A percentile compares a stretch with the other conserved stretches of the same genome.
Evolutionary conservation across 2,888 invertebrate genomes (phyloP).

Genomic region (Oxycera nigricornis): DNA sequence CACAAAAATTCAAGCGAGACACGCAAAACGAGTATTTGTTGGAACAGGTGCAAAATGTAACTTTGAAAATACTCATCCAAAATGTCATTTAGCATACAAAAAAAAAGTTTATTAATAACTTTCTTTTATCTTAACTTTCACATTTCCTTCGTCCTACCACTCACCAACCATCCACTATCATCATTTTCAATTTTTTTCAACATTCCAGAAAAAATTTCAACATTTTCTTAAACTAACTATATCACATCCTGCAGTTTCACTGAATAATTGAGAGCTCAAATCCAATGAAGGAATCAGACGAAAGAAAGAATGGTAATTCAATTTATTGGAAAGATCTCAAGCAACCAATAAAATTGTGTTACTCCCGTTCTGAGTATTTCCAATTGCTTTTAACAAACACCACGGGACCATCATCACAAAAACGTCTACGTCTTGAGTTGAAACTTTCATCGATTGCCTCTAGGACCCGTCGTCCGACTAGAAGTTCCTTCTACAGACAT

Average conservation of each 20-base stretch:
- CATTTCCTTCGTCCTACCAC: too few species aligned
- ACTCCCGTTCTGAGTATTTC: neutral
- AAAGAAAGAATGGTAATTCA: constrained; percentile 34
- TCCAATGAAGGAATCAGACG: constrained; percentile 26
- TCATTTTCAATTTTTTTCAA: too few species aligned
- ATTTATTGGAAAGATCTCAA: constrained; percentile 18
- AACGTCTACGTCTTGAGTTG: neutral
- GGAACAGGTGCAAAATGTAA: too few species aligned
- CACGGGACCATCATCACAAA: neutral
- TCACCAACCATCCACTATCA: too few species aligned
- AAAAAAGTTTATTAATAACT: too few species aligned
- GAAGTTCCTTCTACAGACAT: neutral
- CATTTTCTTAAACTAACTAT: too few species aligned
- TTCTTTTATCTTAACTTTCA: too few species aligned
- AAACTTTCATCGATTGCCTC: neutral
- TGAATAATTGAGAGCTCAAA: constrained; percentile 31
- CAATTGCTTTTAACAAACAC: neutral
- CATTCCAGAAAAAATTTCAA: too few species aligned
- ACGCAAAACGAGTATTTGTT: too few species aligned
- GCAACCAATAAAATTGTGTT: constrained; percentile 24
- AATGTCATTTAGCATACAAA: too few species aligned
- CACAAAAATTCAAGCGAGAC: too few species aligned
- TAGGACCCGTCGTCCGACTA: neutral
- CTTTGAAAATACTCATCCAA: too few species aligned
- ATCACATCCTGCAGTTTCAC: constrained; percentile 10